Percentiles rank a stretch among this genome's conserved stretches.
Evolutionary conservation across 1,140 invertebrate species (phyloP).

Genomic region (Ceratoteleas bidentatus): DNA sequence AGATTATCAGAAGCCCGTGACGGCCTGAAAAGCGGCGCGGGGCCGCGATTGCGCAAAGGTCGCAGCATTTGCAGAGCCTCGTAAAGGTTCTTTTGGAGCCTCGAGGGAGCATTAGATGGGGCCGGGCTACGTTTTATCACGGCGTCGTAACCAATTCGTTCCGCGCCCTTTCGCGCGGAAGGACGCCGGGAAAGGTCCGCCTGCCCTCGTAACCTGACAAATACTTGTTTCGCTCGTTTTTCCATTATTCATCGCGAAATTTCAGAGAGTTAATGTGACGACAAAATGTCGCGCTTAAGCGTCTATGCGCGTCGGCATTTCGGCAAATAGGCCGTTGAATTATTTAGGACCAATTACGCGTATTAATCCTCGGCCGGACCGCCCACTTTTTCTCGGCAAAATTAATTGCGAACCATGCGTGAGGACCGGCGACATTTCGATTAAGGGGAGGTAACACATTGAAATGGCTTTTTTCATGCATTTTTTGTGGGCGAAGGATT

Average conservation of each 20-base stretch:
- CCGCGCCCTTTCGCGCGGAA: conserved; percentile 32
- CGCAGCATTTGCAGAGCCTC: conserved; percentile 76
- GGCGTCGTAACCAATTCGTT: conserved; percentile 57
- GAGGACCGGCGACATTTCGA: no score
- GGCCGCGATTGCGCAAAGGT: conserved; percentile 69
- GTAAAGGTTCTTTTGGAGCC: conserved; percentile 35
- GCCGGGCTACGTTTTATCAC: conserved; percentile 69
- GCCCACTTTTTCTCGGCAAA: neutral
- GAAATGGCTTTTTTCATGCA: no score
- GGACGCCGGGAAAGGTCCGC: neutral
- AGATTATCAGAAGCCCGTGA: conserved; percentile 17
- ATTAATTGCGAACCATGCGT: neutral
- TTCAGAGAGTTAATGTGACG: conserved; percentile 45
- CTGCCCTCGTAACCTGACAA: conserved; percentile 33
- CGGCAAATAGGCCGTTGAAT: conserved; percentile 35
- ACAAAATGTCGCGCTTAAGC: conserved; percentile 51
- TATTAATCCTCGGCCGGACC: conserved; percentile 2
- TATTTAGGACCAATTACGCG: conserved; percentile 34
- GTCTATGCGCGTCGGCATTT: conserved; percentile 15
- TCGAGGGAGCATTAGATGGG: conserved; percentile 70
- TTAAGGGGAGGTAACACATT: no score
- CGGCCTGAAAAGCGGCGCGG: conserved; percentile 63
- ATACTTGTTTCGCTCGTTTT: conserved; percentile 42
- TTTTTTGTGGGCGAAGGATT: no score
- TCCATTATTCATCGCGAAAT: conserved; percentile 38